A percentile compares a stretch with the other conserved stretches of the same genome.
phyloP scores from a whole-genome alignment of 2,888 invertebrate species.

The Rotaria magnacalcarata region DNA sequence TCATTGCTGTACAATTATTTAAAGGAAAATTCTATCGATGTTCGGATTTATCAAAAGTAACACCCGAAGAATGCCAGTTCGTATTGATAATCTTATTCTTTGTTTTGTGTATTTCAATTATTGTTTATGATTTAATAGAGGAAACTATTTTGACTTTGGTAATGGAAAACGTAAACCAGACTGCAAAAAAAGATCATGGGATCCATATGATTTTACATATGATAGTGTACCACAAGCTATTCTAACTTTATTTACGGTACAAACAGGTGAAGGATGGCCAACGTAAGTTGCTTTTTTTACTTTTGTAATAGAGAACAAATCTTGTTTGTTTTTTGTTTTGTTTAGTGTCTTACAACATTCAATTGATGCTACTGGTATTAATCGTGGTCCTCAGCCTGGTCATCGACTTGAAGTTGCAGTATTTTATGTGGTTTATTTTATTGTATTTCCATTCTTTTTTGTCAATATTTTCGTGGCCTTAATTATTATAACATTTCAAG shows the following conservation, averaged over 20 bases:
- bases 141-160: conserved; percentile 84
- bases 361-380: conserved; percentile 97
- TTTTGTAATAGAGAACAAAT: no score
- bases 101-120: no score
- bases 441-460: conserved; percentile 99
- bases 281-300: conserved; percentile 67
- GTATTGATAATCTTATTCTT: conserved; percentile 60
- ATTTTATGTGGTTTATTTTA: conserved; percentile 99
- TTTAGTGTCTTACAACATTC: conserved; percentile 92
- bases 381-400: conserved; percentile 95
- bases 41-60: conserved; percentile 94
- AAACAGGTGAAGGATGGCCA: conserved; percentile 99
- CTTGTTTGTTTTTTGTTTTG: no score
- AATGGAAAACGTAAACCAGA: conserved; percentile 68
- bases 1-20: conserved; percentile 99
- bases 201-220: conserved; percentile 88
- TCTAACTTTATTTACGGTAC: conserved; percentile 97
- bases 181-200: conserved; percentile 79
- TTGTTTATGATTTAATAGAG: conserved; percentile 65
- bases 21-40: conserved; percentile 99
- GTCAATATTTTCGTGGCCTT: conserved; percentile 99
- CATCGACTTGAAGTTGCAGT: conserved; percentile 99
- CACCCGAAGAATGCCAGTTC: conserved; percentile 89
- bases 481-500: conserved; percentile 99
- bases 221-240: conserved; percentile 96